Base-by-base conservation (phyloP, 2,797 vertebrate genomes). In the Lycodopsis pacificus region DNA sequence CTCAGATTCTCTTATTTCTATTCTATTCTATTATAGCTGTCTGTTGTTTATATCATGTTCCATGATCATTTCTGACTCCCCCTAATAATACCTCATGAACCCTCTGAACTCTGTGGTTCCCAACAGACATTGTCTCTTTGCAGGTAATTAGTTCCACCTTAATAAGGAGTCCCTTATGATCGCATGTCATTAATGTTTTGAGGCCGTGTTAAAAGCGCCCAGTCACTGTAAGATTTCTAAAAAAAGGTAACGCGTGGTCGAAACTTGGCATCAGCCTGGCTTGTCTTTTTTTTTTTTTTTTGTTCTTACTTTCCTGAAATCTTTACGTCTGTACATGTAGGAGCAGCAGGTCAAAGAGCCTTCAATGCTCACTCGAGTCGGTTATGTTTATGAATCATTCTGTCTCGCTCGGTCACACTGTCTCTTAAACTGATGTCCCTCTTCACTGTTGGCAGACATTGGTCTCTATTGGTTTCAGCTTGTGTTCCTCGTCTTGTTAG, bases 81-180 rank as follows among this genome's bases (percentile, higher is more conserved):
- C 8, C 48, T 73, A 25, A 3, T 76, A 15, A 56, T 27, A 25
- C 57, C 51, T 54, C 63, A 17, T 17, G 13, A 4, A 71, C 38
- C 17, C 7, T 30, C 65, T 82, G 76, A 76, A 49, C 38, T 44
- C n/a, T 27, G 2, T 44, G 5, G 48, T 46, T 89, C 87, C 84
- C 84, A 54, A 17, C 17, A 62, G 83, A 80, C 30, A 5, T 71
- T 22, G 66, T 63, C 57, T 84, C 56, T 80, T 66, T 83, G 75
- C 66, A 79, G 71, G 65, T 89, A 88, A 89, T 92, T 85, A 81
- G 83, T 32, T 79, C 74, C 70, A 69, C 25, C 42, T 78, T 54
- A 81, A 75, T 71, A 32, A 57, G 38, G 71, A 83, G 61, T 85
- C 88, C 80, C 80, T 80, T 14, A 53, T 44, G 68, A 73, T 78